phyloP scores from a whole-genome alignment of 2,113 vertebrate genomes.

The Sebastes schlegelii region DNA sequence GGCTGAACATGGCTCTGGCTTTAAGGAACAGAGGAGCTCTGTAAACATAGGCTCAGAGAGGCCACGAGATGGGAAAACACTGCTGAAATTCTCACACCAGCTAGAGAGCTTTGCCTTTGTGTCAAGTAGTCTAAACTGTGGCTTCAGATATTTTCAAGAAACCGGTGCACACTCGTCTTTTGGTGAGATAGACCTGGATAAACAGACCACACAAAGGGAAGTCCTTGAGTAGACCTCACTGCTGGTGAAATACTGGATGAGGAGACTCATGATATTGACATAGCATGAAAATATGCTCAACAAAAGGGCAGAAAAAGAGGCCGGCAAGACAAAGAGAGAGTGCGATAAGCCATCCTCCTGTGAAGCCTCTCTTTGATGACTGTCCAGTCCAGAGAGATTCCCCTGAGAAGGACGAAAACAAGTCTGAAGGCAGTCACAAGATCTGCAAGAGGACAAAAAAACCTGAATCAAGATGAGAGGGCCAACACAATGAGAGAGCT shows the following conservation, averaged over 20 bases:
- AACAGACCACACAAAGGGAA: constrained; percentile 24
- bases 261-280: constrained; percentile 23
- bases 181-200: constrained; percentile 20
- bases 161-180: constrained; percentile 23
- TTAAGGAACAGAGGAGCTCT: constrained; percentile 70
- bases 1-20: constrained; percentile 58
- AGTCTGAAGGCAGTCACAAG: constrained; percentile 67
- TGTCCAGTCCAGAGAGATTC: constrained; percentile 51
- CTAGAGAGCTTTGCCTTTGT: constrained; percentile 35
- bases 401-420: constrained; percentile 60
- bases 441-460: constrained; percentile 57
- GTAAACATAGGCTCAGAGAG: constrained; percentile 55
- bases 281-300: constrained; percentile 32
- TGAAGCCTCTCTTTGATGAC: constrained; percentile 62
- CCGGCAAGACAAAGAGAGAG: constrained; percentile 37
- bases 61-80: constrained; percentile 57
- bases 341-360: constrained; percentile 45
- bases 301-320: constrained; percentile 37
- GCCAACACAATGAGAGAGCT: constrained; percentile 75
- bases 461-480: constrained; percentile 73
- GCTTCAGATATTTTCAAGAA: constrained; percentile 44
- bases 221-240: constrained; percentile 3
- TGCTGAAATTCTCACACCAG: constrained; percentile 44
- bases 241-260: constrained; percentile 20
- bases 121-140: constrained; percentile 39